Conservation (phyloP, 2,888 invertebrate genomes). For the Rhogogaster chlorosoma region DNA sequence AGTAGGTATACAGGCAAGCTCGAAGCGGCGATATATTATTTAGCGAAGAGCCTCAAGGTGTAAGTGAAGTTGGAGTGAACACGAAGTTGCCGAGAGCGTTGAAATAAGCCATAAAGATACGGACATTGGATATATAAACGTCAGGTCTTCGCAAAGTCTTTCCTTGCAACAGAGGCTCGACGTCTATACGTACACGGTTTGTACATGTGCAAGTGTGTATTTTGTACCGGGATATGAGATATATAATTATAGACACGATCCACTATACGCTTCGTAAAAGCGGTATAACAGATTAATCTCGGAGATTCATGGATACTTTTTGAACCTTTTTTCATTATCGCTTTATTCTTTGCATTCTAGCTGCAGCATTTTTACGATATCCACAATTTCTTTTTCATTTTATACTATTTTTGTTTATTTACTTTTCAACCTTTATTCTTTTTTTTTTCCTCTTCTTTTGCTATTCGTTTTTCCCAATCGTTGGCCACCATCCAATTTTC, state of each 20-base stretch:
- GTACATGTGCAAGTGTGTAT: constrained; percentile 66
- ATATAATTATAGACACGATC: constrained; percentile 67
- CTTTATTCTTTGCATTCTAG: background rate
- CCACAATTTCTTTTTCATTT: background rate
- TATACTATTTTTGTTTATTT: background rate
- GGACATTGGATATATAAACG: constrained; percentile 62
- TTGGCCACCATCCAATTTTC: constrained; percentile 33
- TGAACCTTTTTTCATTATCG: constrained; percentile 25
- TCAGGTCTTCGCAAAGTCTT: constrained; percentile 18
- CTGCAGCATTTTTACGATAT: background rate
- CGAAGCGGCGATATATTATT: background rate
- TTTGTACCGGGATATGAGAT: constrained; percentile 62
- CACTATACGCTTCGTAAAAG: constrained; percentile 53
- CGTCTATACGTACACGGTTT: constrained; percentile 13
- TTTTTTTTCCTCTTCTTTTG: background rate
- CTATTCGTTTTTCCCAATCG: constrained; percentile 1
- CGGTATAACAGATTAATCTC: constrained; percentile 32
- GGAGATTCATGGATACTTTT: constrained; percentile 48
- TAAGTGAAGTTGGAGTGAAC: constrained; percentile 63
- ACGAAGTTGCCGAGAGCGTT: constrained; percentile 74
- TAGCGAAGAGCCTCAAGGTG: constrained; percentile 10
- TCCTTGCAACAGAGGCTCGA: background rate
- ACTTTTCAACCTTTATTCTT: background rate
- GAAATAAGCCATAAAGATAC: constrained; percentile 76
- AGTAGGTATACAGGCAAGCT: background rate